Base-by-base conservation (phyloP, 2,797 vertebrate genomes). In the Alca torda region DNA sequence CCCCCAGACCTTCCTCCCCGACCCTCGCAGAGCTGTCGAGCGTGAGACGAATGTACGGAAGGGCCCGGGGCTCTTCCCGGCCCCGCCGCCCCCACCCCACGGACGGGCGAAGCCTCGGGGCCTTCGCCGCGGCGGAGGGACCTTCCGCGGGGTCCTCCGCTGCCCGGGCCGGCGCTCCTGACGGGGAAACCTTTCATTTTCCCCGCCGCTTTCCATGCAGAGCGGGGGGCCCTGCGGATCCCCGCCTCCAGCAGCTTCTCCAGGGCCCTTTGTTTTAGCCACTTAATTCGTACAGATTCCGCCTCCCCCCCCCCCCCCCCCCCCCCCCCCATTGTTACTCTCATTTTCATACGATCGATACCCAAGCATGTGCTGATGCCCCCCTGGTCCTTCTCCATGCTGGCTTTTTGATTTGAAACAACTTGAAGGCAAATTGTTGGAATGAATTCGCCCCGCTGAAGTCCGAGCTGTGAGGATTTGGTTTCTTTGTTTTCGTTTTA, bases 11-110 rank as follows among this genome's bases (percentile, higher is more conserved):
- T 25, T 45, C 54, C 16, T 31, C n/a, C 59, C 2, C 67, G 59
- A 21, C 4, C 35, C 25, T 16, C 33, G 19, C 69, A 16, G 57
- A 63, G 91, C 67, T 46, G 83, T 59, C 37, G 51, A 72, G 76
- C 12, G 61, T 21, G 95, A 90, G 56, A 92, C 75, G 95, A 97
- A 97, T 96, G 97, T 96, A 96, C 28, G 64, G 84, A 80, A 4
- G 48, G 11, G 24, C 37, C 21, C 51, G 9, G 41, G 13, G 33
- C 21, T 2, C 57, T 53, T 13, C 37, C 30, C 50, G 50, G 53
- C 51, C 11, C 8, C 9, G 3, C 35, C 16, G 69, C 13, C 19
- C 54, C n/a, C 11, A 0, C 30, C 31, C 51, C 26, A 13, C 10
- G 37, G 56, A 50, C 65, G 76, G 76, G 67, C 17, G 45, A 8